phyloP scores from a whole-genome alignment of 1,140 invertebrate genomes.

The Panagrolaimus sp. region DNA sequence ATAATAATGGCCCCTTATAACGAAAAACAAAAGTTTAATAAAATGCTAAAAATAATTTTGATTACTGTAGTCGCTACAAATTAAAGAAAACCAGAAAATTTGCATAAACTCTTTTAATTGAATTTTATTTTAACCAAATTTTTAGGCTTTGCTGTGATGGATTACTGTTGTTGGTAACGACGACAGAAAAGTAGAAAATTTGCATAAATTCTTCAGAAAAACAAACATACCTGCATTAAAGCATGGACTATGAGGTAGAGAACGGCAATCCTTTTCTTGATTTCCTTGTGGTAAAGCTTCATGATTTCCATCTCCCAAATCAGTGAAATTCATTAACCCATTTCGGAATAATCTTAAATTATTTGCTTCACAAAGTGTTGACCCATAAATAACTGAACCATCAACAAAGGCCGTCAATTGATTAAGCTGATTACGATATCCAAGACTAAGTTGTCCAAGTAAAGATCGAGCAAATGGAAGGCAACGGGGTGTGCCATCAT shows the following conservation, averaged over 20 bases:
- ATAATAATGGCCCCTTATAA: no score
- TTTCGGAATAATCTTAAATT: constrained; percentile 65
- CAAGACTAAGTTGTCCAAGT: constrained; percentile 75
- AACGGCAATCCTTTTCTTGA: constrained; percentile 49
- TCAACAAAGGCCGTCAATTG: constrained; percentile 78
- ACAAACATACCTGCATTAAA: constrained; percentile 49
- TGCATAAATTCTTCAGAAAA: constrained; percentile 27
- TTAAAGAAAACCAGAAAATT: no score
- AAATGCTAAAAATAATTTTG: no score
- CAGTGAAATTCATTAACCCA: constrained; percentile 50
- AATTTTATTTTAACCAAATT: no score
- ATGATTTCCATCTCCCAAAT: constrained; percentile 31
- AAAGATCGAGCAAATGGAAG: constrained; percentile 87
- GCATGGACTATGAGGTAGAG: constrained; percentile 38
- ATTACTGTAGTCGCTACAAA: no score
- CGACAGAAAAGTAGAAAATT: no score
- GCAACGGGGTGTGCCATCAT: constrained; percentile 74
- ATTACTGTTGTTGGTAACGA: no score
- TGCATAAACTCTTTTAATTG: no score
- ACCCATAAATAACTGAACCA: constrained; percentile 73
- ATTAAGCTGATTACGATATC: constrained; percentile 61
- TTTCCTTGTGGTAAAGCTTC: constrained; percentile 37
- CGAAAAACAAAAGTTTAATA: no score
- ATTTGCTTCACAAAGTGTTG: constrained; percentile 72
- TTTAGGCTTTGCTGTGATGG: no score